Evolutionary conservation across 2,113 vertebrate genomes (phyloP).

Genomic region (Centropristis striata): DNA sequence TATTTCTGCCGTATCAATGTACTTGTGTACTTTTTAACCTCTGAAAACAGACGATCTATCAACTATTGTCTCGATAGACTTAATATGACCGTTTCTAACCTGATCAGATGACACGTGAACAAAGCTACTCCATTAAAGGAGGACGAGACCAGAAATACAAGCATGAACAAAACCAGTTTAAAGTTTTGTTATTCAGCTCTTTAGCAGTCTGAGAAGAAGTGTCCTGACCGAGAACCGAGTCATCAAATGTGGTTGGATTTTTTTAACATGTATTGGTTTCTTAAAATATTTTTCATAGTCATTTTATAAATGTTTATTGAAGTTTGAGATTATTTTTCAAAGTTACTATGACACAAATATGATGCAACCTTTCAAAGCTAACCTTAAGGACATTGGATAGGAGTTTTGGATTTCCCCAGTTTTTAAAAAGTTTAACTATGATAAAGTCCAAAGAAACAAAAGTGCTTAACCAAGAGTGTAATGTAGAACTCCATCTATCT

Average conservation of each 20-base stretch:
- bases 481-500: conserved; percentile 58
- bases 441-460: conserved; percentile 64
- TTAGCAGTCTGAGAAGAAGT: conserved; percentile 20
- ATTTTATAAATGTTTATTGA: conserved; percentile 23
- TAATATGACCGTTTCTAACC: background rate
- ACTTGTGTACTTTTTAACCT: background rate
- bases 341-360: conserved; percentile 31
- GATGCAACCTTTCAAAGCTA: conserved; percentile 18
- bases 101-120: conserved; percentile 8
- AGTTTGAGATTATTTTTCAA: conserved; percentile 22
- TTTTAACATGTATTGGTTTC: conserved; percentile 22
- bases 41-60: background rate
- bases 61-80: background rate
- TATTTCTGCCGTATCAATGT: background rate
- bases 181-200: background rate
- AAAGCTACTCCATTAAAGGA: background rate
- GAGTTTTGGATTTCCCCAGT: conserved; percentile 43
- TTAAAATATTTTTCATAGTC: conserved; percentile 8
- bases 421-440: conserved; percentile 36
- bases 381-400: conserved; percentile 12
- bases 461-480: conserved; percentile 55
- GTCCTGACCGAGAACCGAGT: conserved; percentile 33
- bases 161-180: background rate
- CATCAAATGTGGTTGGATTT: conserved; percentile 37
- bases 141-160: background rate